Evolutionary conservation across 2,888 invertebrate species (phyloP), one percentile per base, ranked within the genome.

Genomic region (Molorchus minor): DNA sequence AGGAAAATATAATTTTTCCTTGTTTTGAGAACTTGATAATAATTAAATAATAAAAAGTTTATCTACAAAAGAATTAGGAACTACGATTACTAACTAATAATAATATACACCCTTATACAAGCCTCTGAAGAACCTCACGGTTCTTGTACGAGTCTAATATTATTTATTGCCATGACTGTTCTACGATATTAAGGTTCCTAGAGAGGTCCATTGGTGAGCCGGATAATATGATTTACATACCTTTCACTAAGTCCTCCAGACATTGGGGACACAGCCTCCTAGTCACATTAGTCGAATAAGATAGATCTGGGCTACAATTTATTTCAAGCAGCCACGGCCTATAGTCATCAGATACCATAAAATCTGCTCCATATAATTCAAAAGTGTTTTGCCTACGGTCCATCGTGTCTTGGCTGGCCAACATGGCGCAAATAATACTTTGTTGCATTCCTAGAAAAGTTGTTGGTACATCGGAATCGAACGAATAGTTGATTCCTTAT

Each of bases 251-350:
- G 81, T 97, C 96, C 75, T 95, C 94, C 61, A 96, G 84, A 58
- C 94, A 94, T 76, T 90, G 91, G 5, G 92, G 88, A 76, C 96
- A 96, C 74, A 97, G 84, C 46, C 91, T 83, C 0, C 93, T 89
- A 0, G 96, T 97, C 0, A 96, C 93, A 62, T 90, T 92, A 0
- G 96, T 96, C 0, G 93, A 93, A n/a, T 91, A 88, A 10, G 93
- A 92, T 83, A 97, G 86, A 81, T 95, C 93, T 0, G 97, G 96
- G 80, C 94, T 93, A 5, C 94, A 93, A 79, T 97, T 97, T 67
- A 97, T 95, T 81, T 97, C 97, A 67, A 97, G 91, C 1, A 97
- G 84, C 95, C 96, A 96, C 0, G 96, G 95, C 21, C 88, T 88
- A 71, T 90, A 91, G 72, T 92, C 91, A 56, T 94, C 92, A 41